Evolutionary conservation across 2,888 invertebrate species (phyloP), one percentile per base, ranked within the genome.

Genomic region (Mystacides longicornis): DNA sequence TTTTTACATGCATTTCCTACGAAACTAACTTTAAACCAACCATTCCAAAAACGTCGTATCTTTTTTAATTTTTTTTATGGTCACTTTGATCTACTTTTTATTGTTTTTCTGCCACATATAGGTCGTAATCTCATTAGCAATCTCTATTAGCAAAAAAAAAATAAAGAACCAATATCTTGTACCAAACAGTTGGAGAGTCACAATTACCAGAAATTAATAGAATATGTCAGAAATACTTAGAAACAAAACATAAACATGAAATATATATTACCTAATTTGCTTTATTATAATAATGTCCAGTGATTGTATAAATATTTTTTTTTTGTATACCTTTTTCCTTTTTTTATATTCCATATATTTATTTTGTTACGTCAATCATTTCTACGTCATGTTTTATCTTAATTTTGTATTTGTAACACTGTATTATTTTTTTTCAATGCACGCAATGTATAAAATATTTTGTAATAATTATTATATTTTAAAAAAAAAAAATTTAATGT

Each of bases 401-500:
- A 45, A 45, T 21, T 16, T 43, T 16, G 4, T 43, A 45, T 45
- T 45, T 45, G 45, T 21, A 45, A 4, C 9, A 3, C 3, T 19
- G 20, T 19, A 19, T 51, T 56, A 51, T 43, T 55, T 56, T 51
- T 47, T 57, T 54, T 49, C 45, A 53, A 37, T 56, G 60, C 60
- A 60, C 60, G 58, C 54, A 59, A 52, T 59, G 58, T 58, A 60
- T 55, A 54, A 57, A 49, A 56, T 54, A 54, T 51, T 52, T 58
- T 58, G 58, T 60, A 60, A 37, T 56, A 51, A 52, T 60, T 52
- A 60, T 52, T 56, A 51, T 49, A 56, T 49, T 56, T 43, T 53
- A 56, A 54, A 53, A 55, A 55, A 54, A 56, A 54, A 23, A 43
- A 50, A 51, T 33, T 51, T 21, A 47, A 52, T 21, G 11, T 3